These are phyloP conservation scores for Platycheirus rosarum DNA, from an alignment of 2,888 invertebrate genomes.

Conservation along the genomic window DNA sequence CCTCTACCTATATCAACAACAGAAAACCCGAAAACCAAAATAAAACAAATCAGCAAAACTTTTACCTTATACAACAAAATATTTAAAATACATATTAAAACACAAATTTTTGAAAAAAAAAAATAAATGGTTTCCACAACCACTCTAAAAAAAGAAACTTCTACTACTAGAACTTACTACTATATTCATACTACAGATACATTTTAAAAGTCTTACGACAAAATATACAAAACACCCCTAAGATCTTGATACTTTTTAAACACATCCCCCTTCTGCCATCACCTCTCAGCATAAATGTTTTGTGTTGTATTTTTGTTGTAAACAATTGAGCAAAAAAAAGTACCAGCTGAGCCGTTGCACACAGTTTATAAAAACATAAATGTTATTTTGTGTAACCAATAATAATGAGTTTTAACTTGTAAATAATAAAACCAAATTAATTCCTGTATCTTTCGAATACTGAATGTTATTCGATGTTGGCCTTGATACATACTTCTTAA, in stretches of 20 bases:
- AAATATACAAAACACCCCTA: slow-evolving; percentile 23
- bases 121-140: slow-evolving; percentile 58
- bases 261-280: slow-evolving; percentile 56
- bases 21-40: slow-evolving; percentile 26
- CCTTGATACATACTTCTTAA: slow-evolving; percentile 46
- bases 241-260: slow-evolving; percentile 39
- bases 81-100: slow-evolving; percentile 32
- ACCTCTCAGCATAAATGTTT: slow-evolving; percentile 65
- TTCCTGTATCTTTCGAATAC: slow-evolving; percentile 58
- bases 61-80: slow-evolving; percentile 40
- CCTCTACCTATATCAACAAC: slow-evolving; percentile 1
- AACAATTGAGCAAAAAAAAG: slow-evolving; percentile 47
- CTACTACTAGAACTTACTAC: slow-evolving; percentile 62
- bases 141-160: slow-evolving; percentile 71
- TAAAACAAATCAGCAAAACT: slow-evolving; percentile 15
- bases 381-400: slow-evolving; percentile 19
- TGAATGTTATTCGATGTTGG: slow-evolving; percentile 69
- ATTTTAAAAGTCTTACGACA: slow-evolving; percentile 45
- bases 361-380: slow-evolving; percentile 41
- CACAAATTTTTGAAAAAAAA: slow-evolving; percentile 28
- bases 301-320: slow-evolving; percentile 72
- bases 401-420: slow-evolving; percentile 51
- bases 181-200: slow-evolving; percentile 58
- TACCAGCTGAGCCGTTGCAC: slow-evolving; percentile 67
- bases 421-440: slow-evolving; percentile 49